Conservation (phyloP, 2,888 invertebrate species). For the Frankliniella intonsa region DNA sequence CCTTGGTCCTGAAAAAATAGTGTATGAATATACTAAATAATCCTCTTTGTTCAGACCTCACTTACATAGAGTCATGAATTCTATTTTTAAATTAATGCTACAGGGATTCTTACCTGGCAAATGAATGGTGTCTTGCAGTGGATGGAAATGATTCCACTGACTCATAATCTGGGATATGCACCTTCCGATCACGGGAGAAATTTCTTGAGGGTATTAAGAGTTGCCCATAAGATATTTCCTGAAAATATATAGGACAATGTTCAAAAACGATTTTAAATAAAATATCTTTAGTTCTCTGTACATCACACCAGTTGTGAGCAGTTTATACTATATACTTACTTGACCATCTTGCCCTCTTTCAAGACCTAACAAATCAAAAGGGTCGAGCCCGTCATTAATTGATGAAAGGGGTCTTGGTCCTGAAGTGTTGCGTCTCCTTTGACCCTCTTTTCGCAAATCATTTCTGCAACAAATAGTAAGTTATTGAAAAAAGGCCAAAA, state of each 20-base stretch:
- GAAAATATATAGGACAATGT: constrained; percentile 38
- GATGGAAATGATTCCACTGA: constrained; percentile 45
- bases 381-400: constrained; percentile 76
- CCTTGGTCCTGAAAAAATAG: constrained; percentile 71
- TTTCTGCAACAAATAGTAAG: constrained; percentile 46
- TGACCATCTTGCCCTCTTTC: constrained; percentile 79
- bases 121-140: constrained; percentile 52
- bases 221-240: constrained; percentile 86
- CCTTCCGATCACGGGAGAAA: constrained; percentile 49
- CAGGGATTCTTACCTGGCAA: constrained; percentile 50
- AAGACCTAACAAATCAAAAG: constrained; percentile 78
- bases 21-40: neutral
- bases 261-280: constrained; percentile 29
- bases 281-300: constrained; percentile 27
- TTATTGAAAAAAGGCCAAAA: constrained; percentile 26
- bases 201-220: constrained; percentile 70
- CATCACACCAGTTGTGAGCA: neutral
- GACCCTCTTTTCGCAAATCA: constrained; percentile 66
- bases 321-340: constrained; percentile 45
- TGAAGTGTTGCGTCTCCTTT: constrained; percentile 73
- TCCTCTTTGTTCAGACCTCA: neutral
- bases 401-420: constrained; percentile 77
- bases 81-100: neutral
- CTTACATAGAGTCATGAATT: constrained; percentile 25
- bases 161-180: constrained; percentile 44